Evolutionary conservation across 2,888 invertebrate genomes (phyloP).

Genomic region (Drosophila subquinaria): DNA sequence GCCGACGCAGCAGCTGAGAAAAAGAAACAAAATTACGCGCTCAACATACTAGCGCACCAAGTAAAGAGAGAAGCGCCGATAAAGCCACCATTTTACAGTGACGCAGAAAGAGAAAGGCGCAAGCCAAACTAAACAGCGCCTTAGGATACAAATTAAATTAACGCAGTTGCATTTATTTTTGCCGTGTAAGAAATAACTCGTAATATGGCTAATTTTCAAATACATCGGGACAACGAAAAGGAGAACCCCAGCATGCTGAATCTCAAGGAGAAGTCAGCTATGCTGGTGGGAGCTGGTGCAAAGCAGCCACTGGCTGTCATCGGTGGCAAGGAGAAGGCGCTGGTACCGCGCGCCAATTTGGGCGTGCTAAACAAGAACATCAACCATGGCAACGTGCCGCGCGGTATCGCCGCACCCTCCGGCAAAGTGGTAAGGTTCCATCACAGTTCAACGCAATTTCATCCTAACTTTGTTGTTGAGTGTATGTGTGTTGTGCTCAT

Average conservation of each 20-base stretch:
- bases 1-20: slow-evolving; percentile 54
- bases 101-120: slow-evolving; percentile 42
- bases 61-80: slow-evolving; percentile 60
- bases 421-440: slow-evolving; percentile 75
- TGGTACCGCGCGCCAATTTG: slow-evolving; percentile 69
- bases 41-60: slow-evolving; percentile 27
- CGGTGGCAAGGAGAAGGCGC: slow-evolving; percentile 68
- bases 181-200: slow-evolving; percentile 1
- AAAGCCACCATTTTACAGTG: slow-evolving; percentile 65
- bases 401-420: slow-evolving; percentile 39
- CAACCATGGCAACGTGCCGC: slow-evolving; percentile 62
- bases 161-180: slow-evolving; percentile 1
- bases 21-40: slow-evolving; percentile 44
- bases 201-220: slow-evolving; percentile 90
- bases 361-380: slow-evolving; percentile 67
- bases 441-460: slow-evolving; percentile 38
- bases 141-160: slow-evolving; percentile 44
- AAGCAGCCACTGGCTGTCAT: slow-evolving; percentile 73
- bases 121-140: slow-evolving; percentile 28
- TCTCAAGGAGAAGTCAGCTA: slow-evolving; percentile 48
- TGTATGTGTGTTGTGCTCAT: slow-evolving; percentile 40
- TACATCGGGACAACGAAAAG: slow-evolving; percentile 92
- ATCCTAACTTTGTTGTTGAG: slow-evolving; percentile 39
- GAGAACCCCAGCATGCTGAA: slow-evolving; percentile 83
- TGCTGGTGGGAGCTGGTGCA: slow-evolving; percentile 12